A percentile compares a stretch with the other conserved stretches of the same genome.
Evolutionary conservation across 2,113 vertebrate genomes (phyloP).

Genomic region (Platichthys flesus): DNA sequence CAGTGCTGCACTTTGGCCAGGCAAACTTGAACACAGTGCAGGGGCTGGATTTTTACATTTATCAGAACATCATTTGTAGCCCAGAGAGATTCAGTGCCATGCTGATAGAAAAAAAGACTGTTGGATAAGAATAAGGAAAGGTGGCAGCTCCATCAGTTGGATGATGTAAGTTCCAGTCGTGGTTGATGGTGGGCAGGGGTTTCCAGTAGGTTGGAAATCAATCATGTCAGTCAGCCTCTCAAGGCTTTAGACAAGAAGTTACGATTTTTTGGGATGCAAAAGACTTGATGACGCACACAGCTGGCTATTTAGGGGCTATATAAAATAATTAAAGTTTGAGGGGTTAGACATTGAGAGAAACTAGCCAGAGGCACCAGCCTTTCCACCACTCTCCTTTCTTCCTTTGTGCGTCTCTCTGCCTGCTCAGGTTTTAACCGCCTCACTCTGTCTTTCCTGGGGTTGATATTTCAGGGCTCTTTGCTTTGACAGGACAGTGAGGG

Average conservation of each 20-base stretch:
- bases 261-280: conserved; percentile 3
- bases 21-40: conserved; percentile 14
- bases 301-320: neutral
- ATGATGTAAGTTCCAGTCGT: conserved; percentile 34
- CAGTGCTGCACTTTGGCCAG: conserved; percentile 1
- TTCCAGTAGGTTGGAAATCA: neutral
- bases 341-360: conserved; percentile 9
- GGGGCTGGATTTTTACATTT: conserved; percentile 16
- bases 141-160: conserved; percentile 9
- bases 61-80: neutral
- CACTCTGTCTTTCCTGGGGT: conserved; percentile 14
- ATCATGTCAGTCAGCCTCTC: neutral
- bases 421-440: conserved; percentile 22
- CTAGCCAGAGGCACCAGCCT: conserved; percentile 24
- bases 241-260: conserved; percentile 17
- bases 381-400: conserved; percentile 16
- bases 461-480: conserved; percentile 45
- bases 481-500: conserved; percentile 29
- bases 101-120: conserved; percentile 6
- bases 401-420: conserved; percentile 1
- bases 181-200: conserved; percentile 34
- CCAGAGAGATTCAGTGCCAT: neutral
- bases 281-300: neutral
- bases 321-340: neutral
- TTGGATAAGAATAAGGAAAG: conserved; percentile 17